Evolutionary conservation across 2,888 invertebrate genomes (phyloP).

Genomic region (Dryococelus australis): DNA sequence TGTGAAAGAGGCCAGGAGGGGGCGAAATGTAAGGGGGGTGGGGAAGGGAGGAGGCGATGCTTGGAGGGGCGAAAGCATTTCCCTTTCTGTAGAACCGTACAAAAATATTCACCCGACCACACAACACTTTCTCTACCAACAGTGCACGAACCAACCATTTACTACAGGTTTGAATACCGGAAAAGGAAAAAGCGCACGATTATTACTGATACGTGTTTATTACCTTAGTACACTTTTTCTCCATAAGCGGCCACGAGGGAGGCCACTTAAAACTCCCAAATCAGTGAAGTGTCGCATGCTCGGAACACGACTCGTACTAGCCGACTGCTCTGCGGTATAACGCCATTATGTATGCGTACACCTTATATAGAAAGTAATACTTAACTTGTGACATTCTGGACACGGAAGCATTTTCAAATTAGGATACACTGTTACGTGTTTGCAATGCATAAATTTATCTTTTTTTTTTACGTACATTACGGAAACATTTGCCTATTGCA

Average conservation of each 20-base stretch:
- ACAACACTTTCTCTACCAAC: neutral
- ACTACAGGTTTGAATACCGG: conserved; percentile 7
- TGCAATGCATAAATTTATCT: too few relatives aligned
- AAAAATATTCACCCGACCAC: neutral
- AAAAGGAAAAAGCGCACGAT: neutral
- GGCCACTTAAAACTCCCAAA: neutral
- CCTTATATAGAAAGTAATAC: too few relatives aligned
- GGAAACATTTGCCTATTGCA: too few relatives aligned
- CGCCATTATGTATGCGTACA: too few relatives aligned
- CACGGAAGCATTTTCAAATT: too few relatives aligned
- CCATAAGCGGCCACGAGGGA: neutral
- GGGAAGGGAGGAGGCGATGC: neutral
- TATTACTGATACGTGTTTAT: conserved; percentile 8
- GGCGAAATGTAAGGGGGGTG: too few relatives aligned
- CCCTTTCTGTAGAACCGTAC: conserved; percentile 9
- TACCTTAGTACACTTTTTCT: neutral
- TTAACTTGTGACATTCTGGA: too few relatives aligned
- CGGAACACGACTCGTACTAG: neutral
- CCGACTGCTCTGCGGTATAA: too few relatives aligned
- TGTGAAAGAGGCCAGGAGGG: neutral
- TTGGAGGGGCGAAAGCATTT: neutral
- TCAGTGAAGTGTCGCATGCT: neutral
- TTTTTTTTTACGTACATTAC: too few relatives aligned
- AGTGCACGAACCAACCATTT: conserved; percentile 9
- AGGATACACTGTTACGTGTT: too few relatives aligned